A percentile compares a stretch with the other conserved stretches of the same genome.
These are phyloP conservation scores for Micromys minutus DNA, from an alignment of 2,113 vertebrate genomes.

Conservation along the genomic window DNA sequence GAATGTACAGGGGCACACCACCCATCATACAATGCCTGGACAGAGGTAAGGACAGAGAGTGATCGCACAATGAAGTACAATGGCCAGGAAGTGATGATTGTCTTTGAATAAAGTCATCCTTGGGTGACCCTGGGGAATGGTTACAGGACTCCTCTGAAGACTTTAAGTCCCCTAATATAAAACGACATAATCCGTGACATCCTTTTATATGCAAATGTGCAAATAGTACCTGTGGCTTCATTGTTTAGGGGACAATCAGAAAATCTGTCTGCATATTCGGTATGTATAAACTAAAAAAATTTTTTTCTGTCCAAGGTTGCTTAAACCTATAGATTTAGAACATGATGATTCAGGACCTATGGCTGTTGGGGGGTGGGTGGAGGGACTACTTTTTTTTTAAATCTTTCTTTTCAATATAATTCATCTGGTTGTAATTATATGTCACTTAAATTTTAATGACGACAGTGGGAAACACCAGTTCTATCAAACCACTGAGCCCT, in stretches of 20 bases:
- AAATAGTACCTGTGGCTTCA: not conserved
- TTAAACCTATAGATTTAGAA: not conserved
- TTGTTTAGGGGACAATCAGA: not conserved
- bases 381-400: no score
- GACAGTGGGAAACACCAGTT: not conserved
- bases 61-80: not conserved
- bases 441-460: conserved; percentile 30
- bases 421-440: conserved; percentile 5
- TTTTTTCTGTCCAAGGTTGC: not conserved
- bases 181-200: not conserved
- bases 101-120: not conserved
- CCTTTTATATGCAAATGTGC: not conserved
- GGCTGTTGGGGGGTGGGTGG: not conserved
- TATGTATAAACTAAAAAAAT: not conserved
- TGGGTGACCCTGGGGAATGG: not conserved
- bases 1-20: not conserved
- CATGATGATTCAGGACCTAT: no score
- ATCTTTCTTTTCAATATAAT: not conserved
- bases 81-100: not conserved
- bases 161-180: not conserved
- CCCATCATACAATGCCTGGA: no score
- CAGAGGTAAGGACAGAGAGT: not conserved
- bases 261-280: not conserved
- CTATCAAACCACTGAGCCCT: not conserved
- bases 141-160: not conserved